Percentiles rank a stretch among this genome's conserved stretches.
These are phyloP conservation scores for Columba guinea DNA, from an alignment of 2,797 vertebrate species.

Conservation along the genomic window DNA sequence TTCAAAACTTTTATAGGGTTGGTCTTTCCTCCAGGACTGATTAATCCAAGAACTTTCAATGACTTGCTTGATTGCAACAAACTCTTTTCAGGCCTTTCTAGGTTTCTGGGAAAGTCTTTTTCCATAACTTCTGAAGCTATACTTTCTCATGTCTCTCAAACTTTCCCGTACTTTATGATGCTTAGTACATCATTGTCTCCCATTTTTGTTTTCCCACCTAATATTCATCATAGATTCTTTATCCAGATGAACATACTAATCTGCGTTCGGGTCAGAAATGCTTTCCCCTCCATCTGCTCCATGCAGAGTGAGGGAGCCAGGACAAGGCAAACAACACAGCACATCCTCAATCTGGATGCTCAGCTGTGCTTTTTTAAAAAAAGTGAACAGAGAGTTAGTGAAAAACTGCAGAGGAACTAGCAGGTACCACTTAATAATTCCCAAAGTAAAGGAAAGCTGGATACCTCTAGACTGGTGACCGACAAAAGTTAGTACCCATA, in stretches of 20 bases:
- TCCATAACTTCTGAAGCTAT: neutral
- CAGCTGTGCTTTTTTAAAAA: neutral
- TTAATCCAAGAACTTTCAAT: neutral
- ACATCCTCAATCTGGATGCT: neutral
- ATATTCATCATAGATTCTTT: neutral
- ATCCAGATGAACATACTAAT: neutral
- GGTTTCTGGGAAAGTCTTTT: neutral
- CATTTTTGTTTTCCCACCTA: neutral
- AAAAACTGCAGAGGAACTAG: neutral
- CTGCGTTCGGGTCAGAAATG: neutral
- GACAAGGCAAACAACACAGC: neutral
- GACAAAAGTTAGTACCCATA: accelerated
- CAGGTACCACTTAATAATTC: neutral
- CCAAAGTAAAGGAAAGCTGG: neutral
- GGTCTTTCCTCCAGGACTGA: neutral
- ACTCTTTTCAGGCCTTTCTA: neutral
- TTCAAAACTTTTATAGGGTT: neutral
- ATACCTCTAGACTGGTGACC: neutral
- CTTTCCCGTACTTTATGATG: neutral
- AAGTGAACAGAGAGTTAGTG: neutral
- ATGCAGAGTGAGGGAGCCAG: neutral
- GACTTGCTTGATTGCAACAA: neutral
- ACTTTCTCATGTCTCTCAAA: neutral
- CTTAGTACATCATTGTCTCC: neutral
- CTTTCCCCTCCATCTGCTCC: neutral